A percentile compares a stretch with the other conserved stretches of the same genome.
Conservation (phyloP, 1,140 invertebrate genomes). For the Limonius californicus region DNA sequence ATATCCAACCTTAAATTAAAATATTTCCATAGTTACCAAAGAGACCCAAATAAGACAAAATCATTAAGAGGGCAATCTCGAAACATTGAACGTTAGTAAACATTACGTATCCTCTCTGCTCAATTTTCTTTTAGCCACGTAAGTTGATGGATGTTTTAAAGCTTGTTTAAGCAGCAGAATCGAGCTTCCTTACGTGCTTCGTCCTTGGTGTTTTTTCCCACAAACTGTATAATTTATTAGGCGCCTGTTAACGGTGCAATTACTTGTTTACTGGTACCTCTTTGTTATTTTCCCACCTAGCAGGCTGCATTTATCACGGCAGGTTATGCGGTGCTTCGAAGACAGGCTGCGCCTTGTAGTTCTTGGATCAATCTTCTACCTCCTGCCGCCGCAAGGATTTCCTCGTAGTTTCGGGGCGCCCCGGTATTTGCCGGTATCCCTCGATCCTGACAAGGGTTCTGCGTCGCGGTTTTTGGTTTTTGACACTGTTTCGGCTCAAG, state of each 20-base stretch:
- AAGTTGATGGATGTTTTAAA: too few relatives aligned
- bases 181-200: too few relatives aligned
- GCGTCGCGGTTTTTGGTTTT: constrained; percentile 4
- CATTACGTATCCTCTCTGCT: too few relatives aligned
- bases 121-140: too few relatives aligned
- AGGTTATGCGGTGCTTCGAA: not conserved
- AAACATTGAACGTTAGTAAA: too few relatives aligned
- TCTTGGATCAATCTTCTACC: not conserved
- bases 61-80: too few relatives aligned
- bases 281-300: not conserved
- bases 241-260: not conserved
- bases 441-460: constrained; percentile 3
- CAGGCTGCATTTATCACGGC: not conserved
- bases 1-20: too few relatives aligned
- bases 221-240: not conserved
- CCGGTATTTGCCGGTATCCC: constrained; percentile 1
- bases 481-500: constrained; percentile 2
- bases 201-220: too few relatives aligned
- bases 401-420: not conserved
- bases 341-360: not conserved
- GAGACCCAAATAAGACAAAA: too few relatives aligned
- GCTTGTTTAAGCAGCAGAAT: too few relatives aligned
- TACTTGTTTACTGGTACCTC: not conserved
- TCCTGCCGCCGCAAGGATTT: constrained; percentile 7
- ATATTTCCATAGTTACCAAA: too few relatives aligned